Base-by-base conservation (phyloP, 2,113 vertebrate species). In the Thunnus maccoyii region DNA sequence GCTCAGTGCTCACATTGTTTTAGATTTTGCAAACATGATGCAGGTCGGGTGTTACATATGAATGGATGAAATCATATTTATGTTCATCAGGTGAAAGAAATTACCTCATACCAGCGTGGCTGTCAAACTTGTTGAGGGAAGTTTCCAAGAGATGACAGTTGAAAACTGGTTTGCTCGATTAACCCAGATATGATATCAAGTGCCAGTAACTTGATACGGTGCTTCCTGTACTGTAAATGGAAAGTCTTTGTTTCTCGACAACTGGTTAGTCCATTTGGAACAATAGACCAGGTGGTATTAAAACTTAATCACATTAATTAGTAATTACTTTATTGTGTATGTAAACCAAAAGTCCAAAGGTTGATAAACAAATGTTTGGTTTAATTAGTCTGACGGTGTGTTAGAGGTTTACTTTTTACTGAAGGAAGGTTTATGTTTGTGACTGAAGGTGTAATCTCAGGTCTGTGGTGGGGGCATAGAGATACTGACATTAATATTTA, bases 141-240 rank as follows among this genome's bases (percentile, higher is more conserved):
- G 30, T 12, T 32, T 9, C 27, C 46, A 12, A 44, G 18, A 44
- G n/a, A 55, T 18, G 13, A 70, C 18, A 4, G 46, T 16, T 52
- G 3, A 11, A 62, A 79, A 89, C 61, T 47, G 84, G n/a, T 61
- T 76, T 63, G 11, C 22, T 67, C 47, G 15, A 27, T 15, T 47
- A 67, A 9, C 41, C 13, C 30, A 4, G n/a, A 18, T 66, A 44
- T 10, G 1, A 65, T 16, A 17, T 25, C n/a, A 56, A 0, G 27
- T 1, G 5, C 3, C 63, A 10, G 67, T 46, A 27, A 78, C 17
- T 1, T 54, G 52, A 65, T 48, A 20, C 0, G 11, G 5, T 51
- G 1, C 27, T 36, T 0, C 7, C 0, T 17, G 36, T n/a, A 0
- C 20, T 48, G 13, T 20, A 8, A 61, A 22, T 2, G 10, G 9